A percentile compares a stretch with the other conserved stretches of the same genome.
These are phyloP conservation scores for Mechanitis messenoides DNA, from an alignment of 2,888 invertebrate species.

Conservation along the genomic window DNA sequence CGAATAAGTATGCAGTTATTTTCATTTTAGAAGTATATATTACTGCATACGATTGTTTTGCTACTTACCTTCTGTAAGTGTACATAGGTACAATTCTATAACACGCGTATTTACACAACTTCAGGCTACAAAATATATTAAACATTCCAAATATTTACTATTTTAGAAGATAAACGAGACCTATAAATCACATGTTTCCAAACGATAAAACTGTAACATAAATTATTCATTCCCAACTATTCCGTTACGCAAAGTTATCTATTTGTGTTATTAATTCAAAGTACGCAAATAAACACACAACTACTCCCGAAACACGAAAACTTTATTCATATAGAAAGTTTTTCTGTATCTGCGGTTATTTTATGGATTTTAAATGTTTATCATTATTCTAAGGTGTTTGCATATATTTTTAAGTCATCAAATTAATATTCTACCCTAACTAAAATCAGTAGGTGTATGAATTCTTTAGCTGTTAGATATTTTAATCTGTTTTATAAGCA, in stretches of 20 bases:
- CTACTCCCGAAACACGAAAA: slow-evolving; percentile 12
- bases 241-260: slow-evolving; percentile 22
- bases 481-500: no score
- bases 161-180: slow-evolving; percentile 4
- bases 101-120: not conserved
- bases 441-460: no score
- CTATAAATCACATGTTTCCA: slow-evolving; percentile 27
- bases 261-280: slow-evolving; percentile 27
- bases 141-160: slow-evolving; percentile 6
- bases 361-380: not conserved
- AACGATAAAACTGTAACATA: slow-evolving; percentile 28
- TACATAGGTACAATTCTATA: not conserved
- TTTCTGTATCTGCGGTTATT: slow-evolving; percentile 1
- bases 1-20: slow-evolving; percentile 7
- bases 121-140: not conserved
- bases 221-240: slow-evolving; percentile 27
- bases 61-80: not conserved
- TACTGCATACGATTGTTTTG: no score
- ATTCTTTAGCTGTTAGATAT: no score
- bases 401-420: no score
- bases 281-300: slow-evolving; percentile 23
- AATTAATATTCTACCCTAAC: no score
- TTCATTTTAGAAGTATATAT: not conserved
- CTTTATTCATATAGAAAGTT: not conserved
- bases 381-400: no score